Conservation (phyloP, 1,140 invertebrate genomes). For the Hyposmocoma kahamanoa region DNA sequence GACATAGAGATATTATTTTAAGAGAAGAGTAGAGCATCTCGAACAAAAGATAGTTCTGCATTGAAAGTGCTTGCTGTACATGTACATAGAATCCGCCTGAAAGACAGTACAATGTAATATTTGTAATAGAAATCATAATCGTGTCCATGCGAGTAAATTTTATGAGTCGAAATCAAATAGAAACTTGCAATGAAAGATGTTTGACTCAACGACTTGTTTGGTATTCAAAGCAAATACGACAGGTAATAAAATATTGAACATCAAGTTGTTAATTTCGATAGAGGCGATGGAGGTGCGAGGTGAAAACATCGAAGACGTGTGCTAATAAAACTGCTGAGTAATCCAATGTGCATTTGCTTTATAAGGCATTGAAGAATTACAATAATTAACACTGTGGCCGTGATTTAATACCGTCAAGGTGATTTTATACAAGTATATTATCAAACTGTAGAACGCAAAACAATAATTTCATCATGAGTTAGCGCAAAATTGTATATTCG, state of each 20-base stretch:
- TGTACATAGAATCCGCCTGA: no score
- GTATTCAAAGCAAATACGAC: slow-evolving; percentile 57
- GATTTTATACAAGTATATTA: no score
- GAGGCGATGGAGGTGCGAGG: slow-evolving; percentile 40
- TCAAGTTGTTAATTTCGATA: slow-evolving; percentile 53
- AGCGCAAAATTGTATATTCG: no score
- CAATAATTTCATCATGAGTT: no score
- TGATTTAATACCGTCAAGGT: background rate
- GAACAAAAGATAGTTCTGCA: no score
- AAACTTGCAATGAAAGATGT: slow-evolving; percentile 72
- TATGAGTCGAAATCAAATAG: slow-evolving; percentile 70
- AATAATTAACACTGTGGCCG: background rate
- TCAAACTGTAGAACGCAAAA: no score
- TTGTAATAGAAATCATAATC: slow-evolving; percentile 71
- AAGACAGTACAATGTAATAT: slow-evolving; percentile 18
- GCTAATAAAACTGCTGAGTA: slow-evolving; percentile 12
- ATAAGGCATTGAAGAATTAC: no score
- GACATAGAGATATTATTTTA: no score
- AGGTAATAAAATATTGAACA: slow-evolving; percentile 66
- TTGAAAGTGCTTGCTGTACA: no score
- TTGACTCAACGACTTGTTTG: slow-evolving; percentile 56
- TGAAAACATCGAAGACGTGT: slow-evolving; percentile 28
- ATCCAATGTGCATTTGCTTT: background rate
- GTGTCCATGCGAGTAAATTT: slow-evolving; percentile 55
- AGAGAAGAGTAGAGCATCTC: no score